These are phyloP conservation scores for Pogonocherus hispidulus DNA, from an alignment of 2,888 invertebrate genomes.

Conservation along the genomic window DNA sequence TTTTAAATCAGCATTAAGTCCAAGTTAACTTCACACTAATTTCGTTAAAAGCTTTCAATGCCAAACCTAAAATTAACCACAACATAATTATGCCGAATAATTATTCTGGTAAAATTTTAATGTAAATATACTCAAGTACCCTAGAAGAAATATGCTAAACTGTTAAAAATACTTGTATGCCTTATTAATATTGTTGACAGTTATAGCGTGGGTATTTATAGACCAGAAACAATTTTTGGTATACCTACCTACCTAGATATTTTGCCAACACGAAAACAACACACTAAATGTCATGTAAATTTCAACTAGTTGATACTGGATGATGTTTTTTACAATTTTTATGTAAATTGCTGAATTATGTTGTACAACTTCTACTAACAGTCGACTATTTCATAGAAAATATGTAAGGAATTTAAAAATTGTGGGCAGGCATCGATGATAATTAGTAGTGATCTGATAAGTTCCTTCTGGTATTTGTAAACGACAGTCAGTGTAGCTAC, in stretches of 20 bases:
- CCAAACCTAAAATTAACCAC: background rate
- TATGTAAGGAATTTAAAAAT: background rate
- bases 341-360: background rate
- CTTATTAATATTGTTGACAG: background rate
- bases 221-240: background rate
- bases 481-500: background rate
- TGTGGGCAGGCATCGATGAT: background rate
- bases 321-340: background rate
- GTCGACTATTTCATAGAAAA: background rate
- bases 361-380: background rate
- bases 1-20: no score
- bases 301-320: background rate
- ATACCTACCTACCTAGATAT: no score
- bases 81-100: background rate
- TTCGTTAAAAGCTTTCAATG: background rate
- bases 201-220: background rate
- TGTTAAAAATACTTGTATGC: background rate
- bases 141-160: background rate
- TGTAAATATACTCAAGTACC: background rate
- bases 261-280: background rate
- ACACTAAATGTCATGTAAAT: background rate
- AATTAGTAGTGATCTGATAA: background rate
- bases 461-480: background rate
- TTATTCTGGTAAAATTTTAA: background rate
- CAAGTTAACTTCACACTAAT: no score